Conservation (phyloP, 2,888 invertebrate genomes). For the Lypha dubia region DNA sequence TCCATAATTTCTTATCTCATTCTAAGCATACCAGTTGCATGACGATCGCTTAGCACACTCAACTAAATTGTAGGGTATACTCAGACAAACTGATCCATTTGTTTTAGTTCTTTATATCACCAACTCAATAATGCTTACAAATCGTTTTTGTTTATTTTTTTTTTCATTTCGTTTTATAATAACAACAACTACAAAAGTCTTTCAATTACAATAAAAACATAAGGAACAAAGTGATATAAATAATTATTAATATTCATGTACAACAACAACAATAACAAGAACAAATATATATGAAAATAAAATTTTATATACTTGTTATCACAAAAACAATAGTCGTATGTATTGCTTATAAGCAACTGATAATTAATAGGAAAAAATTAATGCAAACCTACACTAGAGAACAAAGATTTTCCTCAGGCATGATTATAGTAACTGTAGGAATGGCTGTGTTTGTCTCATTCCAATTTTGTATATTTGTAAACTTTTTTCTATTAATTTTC, state of each 20-base stretch:
- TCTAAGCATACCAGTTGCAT: neutral
- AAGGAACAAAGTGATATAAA: slow-evolving; percentile 27
- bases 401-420: neutral
- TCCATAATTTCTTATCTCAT: too few relatives aligned
- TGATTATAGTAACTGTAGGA: neutral
- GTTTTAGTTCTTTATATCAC: slow-evolving; percentile 49
- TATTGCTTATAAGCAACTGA: slow-evolving; percentile 45
- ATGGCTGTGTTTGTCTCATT: too few relatives aligned
- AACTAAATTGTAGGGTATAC: neutral
- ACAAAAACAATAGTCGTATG: slow-evolving; percentile 39
- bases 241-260: slow-evolving; percentile 23
- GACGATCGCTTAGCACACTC: neutral
- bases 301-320: slow-evolving; percentile 6
- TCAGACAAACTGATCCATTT: slow-evolving; percentile 25
- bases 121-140: slow-evolving; percentile 30
- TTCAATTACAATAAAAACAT: slow-evolving; percentile 14
- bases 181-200: neutral
- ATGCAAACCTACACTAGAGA: slow-evolving; percentile 36
- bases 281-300: neutral
- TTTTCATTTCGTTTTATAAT: slow-evolving; percentile 22
- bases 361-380: slow-evolving; percentile 46
- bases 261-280: neutral
- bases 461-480: too few relatives aligned
- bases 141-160: slow-evolving; percentile 4
- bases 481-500: too few relatives aligned